Evolutionary conservation across 2,888 invertebrate species (phyloP), one percentile per base, ranked within the genome.

Genomic region (Limenitis camilla): DNA sequence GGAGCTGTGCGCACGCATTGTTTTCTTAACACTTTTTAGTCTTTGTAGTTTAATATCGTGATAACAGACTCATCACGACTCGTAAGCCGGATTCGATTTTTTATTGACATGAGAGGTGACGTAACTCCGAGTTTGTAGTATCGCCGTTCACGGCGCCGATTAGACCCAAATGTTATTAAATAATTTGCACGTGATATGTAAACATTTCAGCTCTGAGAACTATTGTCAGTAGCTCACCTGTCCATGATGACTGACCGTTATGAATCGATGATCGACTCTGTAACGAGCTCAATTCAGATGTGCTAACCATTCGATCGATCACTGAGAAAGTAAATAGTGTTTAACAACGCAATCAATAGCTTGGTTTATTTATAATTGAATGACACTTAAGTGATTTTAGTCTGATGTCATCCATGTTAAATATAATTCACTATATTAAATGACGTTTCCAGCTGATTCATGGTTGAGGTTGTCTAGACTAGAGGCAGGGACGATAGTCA

Each of bases 41-140:
- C 40, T 42, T 48, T 53, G 27, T 42, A 43, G 41, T 52, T 52
- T 41, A 29, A 45, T 49, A 46, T 52, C 47, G 47, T 49, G 51
- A 51, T 75, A 74, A 71, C 68, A 63, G 62, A 62, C 61, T 69
- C 66, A 72, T 76, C 74, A 74, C 64, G 61, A 64, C 65, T 66
- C 70, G 64, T 65, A 66, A 84, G 76, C 82, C 84, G 84, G 84
- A 84, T 83, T 71, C 74, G 67, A 59, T 72, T 76, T 81, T 74
- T 79, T 78, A 64, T 76, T 71, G 71, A 69, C 69, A 65, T 66
- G 61, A 63, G 60, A 53, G 64, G 66, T 84, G 83, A 83, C 80
- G 84, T 64, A 76, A 84, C 62, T 66, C 58, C 64, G 59, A 72
- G 69, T 76, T 75, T 72, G 71, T 77, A 69, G 67, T 74, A 72